These are phyloP conservation scores for Hoplodrina ambigua DNA, from an alignment of 2,888 invertebrate species.

Conservation along the genomic window DNA sequence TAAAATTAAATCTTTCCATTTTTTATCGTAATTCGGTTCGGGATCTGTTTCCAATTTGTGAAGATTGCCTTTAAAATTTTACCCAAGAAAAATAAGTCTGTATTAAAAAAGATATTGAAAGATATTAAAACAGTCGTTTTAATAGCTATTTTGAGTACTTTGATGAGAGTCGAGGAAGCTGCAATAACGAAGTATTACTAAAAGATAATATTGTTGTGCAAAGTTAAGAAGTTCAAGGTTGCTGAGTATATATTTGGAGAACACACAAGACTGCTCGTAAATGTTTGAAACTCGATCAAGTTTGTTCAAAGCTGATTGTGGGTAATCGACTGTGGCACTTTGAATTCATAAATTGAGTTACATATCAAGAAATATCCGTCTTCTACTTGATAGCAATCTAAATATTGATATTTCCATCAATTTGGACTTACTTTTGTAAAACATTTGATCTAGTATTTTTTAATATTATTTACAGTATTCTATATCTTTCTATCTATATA, in stretches of 20 bases:
- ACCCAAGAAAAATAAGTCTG: slow-evolving; percentile 29
- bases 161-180: not conserved
- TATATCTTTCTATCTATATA: no score
- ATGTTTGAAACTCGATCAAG: slow-evolving; percentile 31
- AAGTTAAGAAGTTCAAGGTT: slow-evolving; percentile 15
- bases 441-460: no score
- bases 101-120: slow-evolving; percentile 56
- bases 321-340: slow-evolving; percentile 13
- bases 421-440: not conserved
- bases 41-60: slow-evolving; percentile 56
- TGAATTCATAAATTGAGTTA: slow-evolving; percentile 21
- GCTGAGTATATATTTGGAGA: slow-evolving; percentile 4
- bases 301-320: slow-evolving; percentile 20
- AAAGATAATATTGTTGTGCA: slow-evolving; percentile 2
- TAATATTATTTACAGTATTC: no score
- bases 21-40: slow-evolving; percentile 45
- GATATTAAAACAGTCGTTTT: slow-evolving; percentile 34
- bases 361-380: not conserved
- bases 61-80: slow-evolving; percentile 49
- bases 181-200: not conserved
- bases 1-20: slow-evolving; percentile 65
- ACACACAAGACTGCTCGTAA: slow-evolving; percentile 11
- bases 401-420: slow-evolving; percentile 3
- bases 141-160: slow-evolving; percentile 15
- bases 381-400: not conserved